Base-by-base conservation (phyloP, 2,888 invertebrate species). In the Harpalus rubripes region DNA sequence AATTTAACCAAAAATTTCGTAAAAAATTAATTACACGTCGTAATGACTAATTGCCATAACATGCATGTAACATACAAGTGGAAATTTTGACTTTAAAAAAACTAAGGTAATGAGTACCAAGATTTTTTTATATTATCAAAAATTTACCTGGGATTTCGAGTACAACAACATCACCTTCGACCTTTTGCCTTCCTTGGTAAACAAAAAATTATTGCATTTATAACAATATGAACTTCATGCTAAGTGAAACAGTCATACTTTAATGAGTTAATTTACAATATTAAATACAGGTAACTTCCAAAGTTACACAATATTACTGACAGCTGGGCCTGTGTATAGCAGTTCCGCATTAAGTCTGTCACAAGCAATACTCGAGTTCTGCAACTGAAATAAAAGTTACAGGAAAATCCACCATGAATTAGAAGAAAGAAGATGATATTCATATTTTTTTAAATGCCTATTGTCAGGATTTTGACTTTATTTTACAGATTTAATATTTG, bases 361-460 rank as follows among this genome's bases (percentile, higher is more conserved):
- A 44, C 41, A 44, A 74, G 72, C 72, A 74, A 44, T 18, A 74
- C 44, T 68, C 39, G 68, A 41, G n/a, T 74, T 74, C 44, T 41
- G 18, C 7, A 10, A 41, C 65, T n/a, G 32, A 63, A 26, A 63
- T 26, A 63, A 63, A 63, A 61, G 18, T 32, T 15, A 68, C 44
- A 18, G 41, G 16, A 41, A 74, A 74, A 74, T 74, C 72, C 72
- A 44, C 72, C 72, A 74, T 74, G 72, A 44, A 74, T 41, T 74
- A 74, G 44, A 16, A 16, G 52, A 44, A 18, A 41, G 18, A 74
- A 74, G 41, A 74, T 74, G 41, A 74, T 41, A 74, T 74, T 74
- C 15, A 74, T 74, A 74, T 74, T 44, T 74, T 74, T 74, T 74
- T 74, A 41, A 74, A 72, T 63, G 18, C 15, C 26, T 63, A 63